Conservation (phyloP, 2,888 invertebrate species). For the Tenthredo notha region DNA sequence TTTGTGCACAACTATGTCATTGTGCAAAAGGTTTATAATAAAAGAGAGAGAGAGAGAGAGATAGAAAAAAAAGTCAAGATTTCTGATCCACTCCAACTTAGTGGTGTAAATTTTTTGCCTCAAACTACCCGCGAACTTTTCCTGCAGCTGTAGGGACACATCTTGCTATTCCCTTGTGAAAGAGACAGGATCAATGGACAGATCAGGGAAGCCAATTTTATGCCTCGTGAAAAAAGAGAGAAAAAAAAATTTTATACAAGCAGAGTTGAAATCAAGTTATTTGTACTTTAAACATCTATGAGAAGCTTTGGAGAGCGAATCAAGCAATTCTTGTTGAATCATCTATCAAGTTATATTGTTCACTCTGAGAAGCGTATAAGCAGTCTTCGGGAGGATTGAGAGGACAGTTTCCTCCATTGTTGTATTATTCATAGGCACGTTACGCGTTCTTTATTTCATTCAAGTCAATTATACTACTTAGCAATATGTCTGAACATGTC, state of each 20-base stretch:
- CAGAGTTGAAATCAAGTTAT: neutral
- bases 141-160: neutral
- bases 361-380: neutral
- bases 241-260: neutral
- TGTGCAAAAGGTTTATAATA: neutral
- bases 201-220: neutral
- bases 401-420: neutral
- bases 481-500: neutral
- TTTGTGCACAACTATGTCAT: neutral
- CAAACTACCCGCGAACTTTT: neutral
- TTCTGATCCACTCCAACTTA: neutral
- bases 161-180: neutral
- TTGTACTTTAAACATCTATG: neutral
- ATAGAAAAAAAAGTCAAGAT: neutral
- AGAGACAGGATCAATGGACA: neutral
- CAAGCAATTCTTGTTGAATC: neutral
- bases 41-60: no score
- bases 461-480: constrained; percentile 12
- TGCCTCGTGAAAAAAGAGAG: neutral
- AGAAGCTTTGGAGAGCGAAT: neutral
- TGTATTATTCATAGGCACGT: constrained; percentile 8
- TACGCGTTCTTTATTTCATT: neutral
- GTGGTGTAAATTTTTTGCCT: neutral
- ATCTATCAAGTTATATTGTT: constrained; percentile 10
- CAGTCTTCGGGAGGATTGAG: neutral